phyloP scores from a whole-genome alignment of 2,113 vertebrate species.

The Phalacrocorax brasilianus region DNA sequence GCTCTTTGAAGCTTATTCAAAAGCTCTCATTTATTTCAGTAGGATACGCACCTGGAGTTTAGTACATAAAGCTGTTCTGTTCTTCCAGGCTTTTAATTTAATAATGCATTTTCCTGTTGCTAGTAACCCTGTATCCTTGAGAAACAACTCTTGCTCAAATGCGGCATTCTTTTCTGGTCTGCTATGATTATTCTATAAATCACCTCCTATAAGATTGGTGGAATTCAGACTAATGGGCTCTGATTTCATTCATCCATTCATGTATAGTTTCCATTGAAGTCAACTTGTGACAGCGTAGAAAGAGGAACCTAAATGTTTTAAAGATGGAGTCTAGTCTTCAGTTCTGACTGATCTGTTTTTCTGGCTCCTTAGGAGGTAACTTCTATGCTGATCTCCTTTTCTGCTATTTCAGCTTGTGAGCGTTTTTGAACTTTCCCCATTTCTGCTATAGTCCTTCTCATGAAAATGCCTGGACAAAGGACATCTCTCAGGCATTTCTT shows the following conservation, averaged over 20 bases:
- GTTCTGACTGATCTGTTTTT: neutral
- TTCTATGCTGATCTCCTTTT: neutral
- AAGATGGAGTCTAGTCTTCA: neutral
- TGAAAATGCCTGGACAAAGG: neutral
- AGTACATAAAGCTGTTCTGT: neutral
- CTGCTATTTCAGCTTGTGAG: neutral
- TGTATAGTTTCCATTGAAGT: neutral
- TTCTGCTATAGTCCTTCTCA: neutral
- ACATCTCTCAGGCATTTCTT: fast-evolving
- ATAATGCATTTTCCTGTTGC: neutral
- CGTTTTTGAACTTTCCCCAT: neutral
- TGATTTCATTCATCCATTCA: neutral
- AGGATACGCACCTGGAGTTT: neutral
- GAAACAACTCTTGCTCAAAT: neutral
- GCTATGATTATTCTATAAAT: neutral
- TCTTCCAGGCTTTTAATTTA: neutral
- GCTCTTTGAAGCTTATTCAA: neutral
- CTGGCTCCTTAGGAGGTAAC: neutral
- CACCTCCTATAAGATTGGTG: neutral
- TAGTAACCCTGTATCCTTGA: neutral
- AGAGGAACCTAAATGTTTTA: neutral
- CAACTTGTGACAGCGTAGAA: fast-evolving
- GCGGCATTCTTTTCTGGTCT: neutral
- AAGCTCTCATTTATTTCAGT: neutral
- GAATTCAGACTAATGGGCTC: neutral